phyloP scores from a whole-genome alignment of 2,888 invertebrate species.

The Napeogenes inachia region DNA sequence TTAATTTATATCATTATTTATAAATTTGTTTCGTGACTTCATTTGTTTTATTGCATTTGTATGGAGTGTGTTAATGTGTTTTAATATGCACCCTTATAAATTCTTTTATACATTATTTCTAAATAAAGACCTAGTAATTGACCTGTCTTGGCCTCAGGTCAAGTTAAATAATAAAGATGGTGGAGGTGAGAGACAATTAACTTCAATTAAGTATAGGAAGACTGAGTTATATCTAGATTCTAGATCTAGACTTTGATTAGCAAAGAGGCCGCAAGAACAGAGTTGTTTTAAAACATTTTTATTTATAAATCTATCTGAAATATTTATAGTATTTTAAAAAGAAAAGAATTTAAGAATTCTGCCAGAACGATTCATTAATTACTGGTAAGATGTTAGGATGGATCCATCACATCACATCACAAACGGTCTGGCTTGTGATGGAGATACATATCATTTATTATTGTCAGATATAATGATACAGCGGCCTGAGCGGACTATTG shows the following conservation, averaged over 20 bases:
- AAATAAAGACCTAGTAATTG: neutral
- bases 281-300: too few relatives aligned
- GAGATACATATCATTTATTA: conserved; percentile 57
- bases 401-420: conserved; percentile 41
- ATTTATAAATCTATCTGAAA: too few relatives aligned
- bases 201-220: conserved; percentile 61
- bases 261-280: neutral
- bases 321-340: too few relatives aligned
- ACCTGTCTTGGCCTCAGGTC: conserved; percentile 39
- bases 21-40: too few relatives aligned
- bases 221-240: conserved; percentile 46
- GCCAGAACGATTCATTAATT: conserved; percentile 39
- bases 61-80: too few relatives aligned
- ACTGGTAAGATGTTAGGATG: conserved; percentile 21
- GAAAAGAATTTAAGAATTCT: conserved; percentile 15
- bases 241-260: neutral
- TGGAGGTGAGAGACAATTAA: conserved; percentile 53
- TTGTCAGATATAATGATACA: conserved; percentile 61
- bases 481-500: conserved; percentile 40
- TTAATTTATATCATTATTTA: too few relatives aligned
- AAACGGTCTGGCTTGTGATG: conserved; percentile 38
- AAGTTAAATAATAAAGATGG: conserved; percentile 48
- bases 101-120: neutral
- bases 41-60: too few relatives aligned
- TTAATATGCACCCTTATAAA: too few relatives aligned